A percentile compares a stretch with the other conserved stretches of the same genome.
Evolutionary conservation across 2,113 vertebrate genomes (phyloP).

Genomic region (Rhinoderma darwinii): DNA sequence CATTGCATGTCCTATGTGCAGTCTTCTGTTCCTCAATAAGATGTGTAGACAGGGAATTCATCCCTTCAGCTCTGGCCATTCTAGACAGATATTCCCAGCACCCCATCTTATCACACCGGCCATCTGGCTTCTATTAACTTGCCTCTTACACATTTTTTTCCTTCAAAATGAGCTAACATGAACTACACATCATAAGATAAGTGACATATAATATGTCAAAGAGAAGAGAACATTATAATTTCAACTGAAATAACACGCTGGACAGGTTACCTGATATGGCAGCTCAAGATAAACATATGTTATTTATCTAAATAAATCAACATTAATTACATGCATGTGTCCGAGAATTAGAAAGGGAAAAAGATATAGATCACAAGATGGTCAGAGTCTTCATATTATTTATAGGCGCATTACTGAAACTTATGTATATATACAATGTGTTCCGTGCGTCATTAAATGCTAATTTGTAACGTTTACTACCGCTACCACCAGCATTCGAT

Average conservation of each 20-base stretch:
- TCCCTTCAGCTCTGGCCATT: slow-evolving; percentile 31
- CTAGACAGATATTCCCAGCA: slow-evolving; percentile 56
- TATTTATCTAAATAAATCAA: slow-evolving; percentile 39
- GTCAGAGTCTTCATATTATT: background rate
- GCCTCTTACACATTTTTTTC: slow-evolving; percentile 42
- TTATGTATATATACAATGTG: slow-evolving; percentile 14
- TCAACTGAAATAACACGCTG: slow-evolving; percentile 31
- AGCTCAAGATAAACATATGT: slow-evolving; percentile 31
- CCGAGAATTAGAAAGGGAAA: background rate
- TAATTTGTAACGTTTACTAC: slow-evolving; percentile 33
- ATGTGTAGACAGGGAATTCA: slow-evolving; percentile 47
- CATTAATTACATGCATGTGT: slow-evolving; percentile 32
- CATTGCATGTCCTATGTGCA: background rate
- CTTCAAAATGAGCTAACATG: slow-evolving; percentile 46
- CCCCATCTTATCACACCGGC: slow-evolving; percentile 54
- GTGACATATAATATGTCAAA: slow-evolving; percentile 47
- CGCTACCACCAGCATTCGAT: background rate
- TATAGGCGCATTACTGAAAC: background rate
- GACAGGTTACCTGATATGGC: slow-evolving; percentile 45
- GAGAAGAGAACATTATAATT: slow-evolving; percentile 39
- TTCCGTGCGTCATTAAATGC: slow-evolving; percentile 33
- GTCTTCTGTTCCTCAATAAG: slow-evolving; percentile 21
- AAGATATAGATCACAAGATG: slow-evolving; percentile 24
- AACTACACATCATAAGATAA: slow-evolving; percentile 45
- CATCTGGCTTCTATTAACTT: slow-evolving; percentile 55